Evolutionary conservation across 2,113 vertebrate species (phyloP).

Genomic region (Cyanoderma ruficeps): DNA sequence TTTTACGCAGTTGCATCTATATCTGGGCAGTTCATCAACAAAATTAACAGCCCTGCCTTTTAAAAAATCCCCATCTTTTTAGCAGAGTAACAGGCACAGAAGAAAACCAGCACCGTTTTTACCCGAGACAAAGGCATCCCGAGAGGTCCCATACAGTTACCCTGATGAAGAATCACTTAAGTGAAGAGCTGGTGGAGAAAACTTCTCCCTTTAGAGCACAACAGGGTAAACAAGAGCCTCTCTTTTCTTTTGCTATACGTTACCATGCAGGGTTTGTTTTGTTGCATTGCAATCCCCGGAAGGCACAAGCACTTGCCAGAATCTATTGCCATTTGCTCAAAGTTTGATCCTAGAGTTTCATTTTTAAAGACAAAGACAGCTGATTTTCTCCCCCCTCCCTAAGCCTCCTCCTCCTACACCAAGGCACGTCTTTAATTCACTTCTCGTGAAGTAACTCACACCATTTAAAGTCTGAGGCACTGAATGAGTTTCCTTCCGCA

Average conservation of each 20-base stretch:
- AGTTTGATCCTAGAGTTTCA: slow-evolving; percentile 53
- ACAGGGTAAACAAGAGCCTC: background rate
- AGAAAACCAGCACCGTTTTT: background rate
- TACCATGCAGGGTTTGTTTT: background rate
- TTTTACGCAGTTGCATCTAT: background rate
- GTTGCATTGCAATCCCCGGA: background rate
- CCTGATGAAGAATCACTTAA: background rate
- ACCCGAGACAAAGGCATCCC: background rate
- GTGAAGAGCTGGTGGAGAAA: background rate
- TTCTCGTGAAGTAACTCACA: background rate
- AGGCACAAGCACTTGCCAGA: background rate
- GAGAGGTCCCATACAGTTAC: background rate
- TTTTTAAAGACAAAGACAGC: slow-evolving; percentile 74
- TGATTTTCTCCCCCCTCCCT: slow-evolving; percentile 9
- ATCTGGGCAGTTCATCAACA: background rate
- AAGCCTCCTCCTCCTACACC: background rate
- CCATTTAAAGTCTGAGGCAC: slow-evolving; percentile 20
- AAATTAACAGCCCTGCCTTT: background rate
- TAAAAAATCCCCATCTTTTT: background rate
- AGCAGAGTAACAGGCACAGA: background rate
- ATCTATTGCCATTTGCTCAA: slow-evolving; percentile 24
- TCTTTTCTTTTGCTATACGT: background rate
- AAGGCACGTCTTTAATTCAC: background rate
- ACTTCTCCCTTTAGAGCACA: background rate
- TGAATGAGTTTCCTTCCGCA: background rate